phyloP scores from a whole-genome alignment of 2,888 invertebrate genomes.

The Leucophenga maculata region DNA sequence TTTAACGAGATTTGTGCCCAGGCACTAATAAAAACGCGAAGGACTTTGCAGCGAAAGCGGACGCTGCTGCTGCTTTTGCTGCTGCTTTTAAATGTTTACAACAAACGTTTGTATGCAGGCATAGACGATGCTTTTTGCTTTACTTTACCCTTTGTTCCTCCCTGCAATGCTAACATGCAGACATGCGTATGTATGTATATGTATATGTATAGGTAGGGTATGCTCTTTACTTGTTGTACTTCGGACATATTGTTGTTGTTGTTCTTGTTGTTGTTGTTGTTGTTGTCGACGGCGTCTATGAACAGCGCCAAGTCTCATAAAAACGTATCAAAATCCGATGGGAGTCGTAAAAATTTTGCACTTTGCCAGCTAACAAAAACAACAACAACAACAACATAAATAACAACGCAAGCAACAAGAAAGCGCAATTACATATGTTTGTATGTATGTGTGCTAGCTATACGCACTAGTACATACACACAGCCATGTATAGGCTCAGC shows the following conservation, averaged over 20 bases:
- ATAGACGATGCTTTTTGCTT: too few relatives aligned
- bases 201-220: background rate
- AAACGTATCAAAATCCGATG: constrained; percentile 65
- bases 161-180: too few relatives aligned
- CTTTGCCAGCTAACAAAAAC: constrained; percentile 42
- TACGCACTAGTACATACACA: background rate
- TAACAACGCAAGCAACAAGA: background rate
- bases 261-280: too few relatives aligned
- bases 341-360: constrained; percentile 65
- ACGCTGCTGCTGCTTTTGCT: too few relatives aligned
- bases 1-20: constrained; percentile 24
- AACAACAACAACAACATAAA: background rate
- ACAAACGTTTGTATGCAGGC: too few relatives aligned
- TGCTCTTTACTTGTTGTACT: too few relatives aligned
- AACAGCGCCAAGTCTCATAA: constrained; percentile 58
- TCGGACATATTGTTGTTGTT: too few relatives aligned
- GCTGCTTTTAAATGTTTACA: too few relatives aligned
- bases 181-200: background rate
- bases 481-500: constrained; percentile 2
- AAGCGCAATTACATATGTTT: background rate
- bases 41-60: too few relatives aligned
- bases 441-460: background rate
- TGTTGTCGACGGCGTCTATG: background rate
- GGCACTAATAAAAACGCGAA: constrained; percentile 12
- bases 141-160: background rate